Base-by-base conservation (phyloP, 1,140 invertebrate species). In the Calycopis cecrops region DNA sequence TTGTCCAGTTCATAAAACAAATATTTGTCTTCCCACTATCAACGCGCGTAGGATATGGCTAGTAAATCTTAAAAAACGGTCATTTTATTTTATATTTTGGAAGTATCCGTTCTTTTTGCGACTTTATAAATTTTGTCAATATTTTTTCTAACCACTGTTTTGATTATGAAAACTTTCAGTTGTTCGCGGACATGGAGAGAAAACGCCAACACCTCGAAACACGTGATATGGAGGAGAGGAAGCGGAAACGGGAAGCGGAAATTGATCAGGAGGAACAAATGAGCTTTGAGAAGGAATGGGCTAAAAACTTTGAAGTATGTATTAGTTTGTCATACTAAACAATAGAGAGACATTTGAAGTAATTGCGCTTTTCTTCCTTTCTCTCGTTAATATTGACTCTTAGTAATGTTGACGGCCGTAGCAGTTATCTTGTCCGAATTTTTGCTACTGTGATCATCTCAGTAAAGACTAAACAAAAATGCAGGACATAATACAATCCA, bases 151-250 rank as follows among this genome's bases (percentile, higher is more conserved):
- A 28, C 21, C 21, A 28, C 21, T 28, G 35, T 37, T 1, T 37
- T 28, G 21, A 37, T 37, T 2, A 37, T 37, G 9, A 7, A n/a
- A 9, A 49, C 34, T 76, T 79, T 4, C 59, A 89, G 91, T 88
- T 99, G 33, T 99, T 99, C 91, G 98, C 98, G 50, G 98, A 99
- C 83, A 94, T 99, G 91, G 98, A 96, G 87, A 88, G 96, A 59
- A 94, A 96, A 89, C 89, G 93, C 56, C 92, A 95, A 70, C 93
- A 96, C 69, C 85, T 95, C 38, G 96, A 97, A 70, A 92, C 93
- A 12, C 91, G 96, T 67, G 96, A 98, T 70, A 95, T 96, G 83
- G 96, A 99, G 79, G 97, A 99, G 77, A 91, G 96, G 49, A 99
- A 99, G 86, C 87, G 98, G 50, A 99, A 99, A 88, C 90, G 97